Evolutionary conservation across 2,888 invertebrate species (phyloP).

Genomic region (Amiota communis): DNA sequence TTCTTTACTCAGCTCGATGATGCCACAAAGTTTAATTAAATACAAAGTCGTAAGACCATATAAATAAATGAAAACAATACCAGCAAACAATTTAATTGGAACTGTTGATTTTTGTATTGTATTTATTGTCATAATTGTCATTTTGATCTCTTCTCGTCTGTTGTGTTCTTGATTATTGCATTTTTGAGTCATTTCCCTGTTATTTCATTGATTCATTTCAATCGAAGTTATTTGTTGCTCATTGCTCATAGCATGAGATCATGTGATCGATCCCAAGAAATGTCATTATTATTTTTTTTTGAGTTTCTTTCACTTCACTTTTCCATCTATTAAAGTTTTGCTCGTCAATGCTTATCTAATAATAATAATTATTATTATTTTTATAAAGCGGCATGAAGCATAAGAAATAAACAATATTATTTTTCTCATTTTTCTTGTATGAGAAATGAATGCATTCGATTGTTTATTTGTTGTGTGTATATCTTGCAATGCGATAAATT

Average conservation of each 20-base stretch:
- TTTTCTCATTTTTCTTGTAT: neutral
- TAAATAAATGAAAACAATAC: no score
- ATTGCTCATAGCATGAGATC: neutral
- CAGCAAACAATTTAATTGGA: neutral
- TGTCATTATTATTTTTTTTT: constrained; percentile 15
- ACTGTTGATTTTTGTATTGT: neutral
- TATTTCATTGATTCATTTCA: neutral
- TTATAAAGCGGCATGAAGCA: neutral
- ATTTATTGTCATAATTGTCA: no score
- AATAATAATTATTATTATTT: no score
- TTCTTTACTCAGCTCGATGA: no score
- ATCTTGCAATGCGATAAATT: constrained; percentile 45
- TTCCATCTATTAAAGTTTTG: neutral
- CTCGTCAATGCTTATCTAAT: constrained; percentile 17
- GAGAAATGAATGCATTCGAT: constrained; percentile 43
- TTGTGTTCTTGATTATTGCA: neutral
- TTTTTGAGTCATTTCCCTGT: constrained; percentile 23
- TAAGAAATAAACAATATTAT: neutral
- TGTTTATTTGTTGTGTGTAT: constrained; percentile 40
- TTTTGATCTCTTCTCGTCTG: no score
- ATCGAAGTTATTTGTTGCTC: constrained; percentile 27
- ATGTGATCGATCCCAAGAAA: constrained; percentile 12
- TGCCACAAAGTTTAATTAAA: constrained; percentile 36
- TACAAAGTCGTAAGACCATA: no score
- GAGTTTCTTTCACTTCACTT: neutral